phyloP scores from a whole-genome alignment of 64 coral and sea anemone species.

The Stylophora pistillata region DNA sequence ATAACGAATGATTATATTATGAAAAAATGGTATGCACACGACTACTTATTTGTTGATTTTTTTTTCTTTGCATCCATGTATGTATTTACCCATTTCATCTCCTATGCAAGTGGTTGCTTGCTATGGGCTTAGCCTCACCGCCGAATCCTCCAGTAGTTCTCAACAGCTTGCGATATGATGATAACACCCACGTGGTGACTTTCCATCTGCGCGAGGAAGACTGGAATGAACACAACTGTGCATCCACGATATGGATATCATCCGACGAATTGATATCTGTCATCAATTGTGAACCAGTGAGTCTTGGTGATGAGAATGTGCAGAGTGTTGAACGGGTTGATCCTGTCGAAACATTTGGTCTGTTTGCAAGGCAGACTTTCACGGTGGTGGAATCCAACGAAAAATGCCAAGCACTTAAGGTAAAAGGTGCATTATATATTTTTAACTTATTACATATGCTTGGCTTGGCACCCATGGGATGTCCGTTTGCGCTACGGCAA shows the following conservation, averaged over 20 bases:
- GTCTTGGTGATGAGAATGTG: not conserved
- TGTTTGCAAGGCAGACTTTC: no score
- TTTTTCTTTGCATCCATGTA: not conserved
- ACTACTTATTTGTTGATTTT: no score
- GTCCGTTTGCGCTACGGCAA: no score
- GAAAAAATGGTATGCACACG: no score
- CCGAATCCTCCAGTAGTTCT: conserved; percentile 4
- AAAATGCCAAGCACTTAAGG: no score
- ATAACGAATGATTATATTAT: no score
- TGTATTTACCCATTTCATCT: not conserved
- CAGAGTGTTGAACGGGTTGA: conserved; percentile 2
- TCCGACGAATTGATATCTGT: not conserved
- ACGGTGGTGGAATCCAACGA: no score
- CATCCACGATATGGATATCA: not conserved
- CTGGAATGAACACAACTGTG: conserved; percentile 23
- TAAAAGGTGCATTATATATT: no score
- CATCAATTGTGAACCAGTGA: not conserved
- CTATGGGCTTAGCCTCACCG: not conserved
- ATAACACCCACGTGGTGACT: not conserved
- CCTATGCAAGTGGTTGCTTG: not conserved
- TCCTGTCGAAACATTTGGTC: not conserved
- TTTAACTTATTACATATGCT: no score
- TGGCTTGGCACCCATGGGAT: no score
- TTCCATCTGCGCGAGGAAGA: conserved; percentile 52
- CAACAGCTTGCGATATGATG: conserved; percentile 56